A percentile compares a stretch with the other conserved stretches of the same genome.
These are phyloP conservation scores for Laticauda laticaudata DNA, from an alignment of 2,113 vertebrate genomes.

Conservation along the genomic window DNA sequence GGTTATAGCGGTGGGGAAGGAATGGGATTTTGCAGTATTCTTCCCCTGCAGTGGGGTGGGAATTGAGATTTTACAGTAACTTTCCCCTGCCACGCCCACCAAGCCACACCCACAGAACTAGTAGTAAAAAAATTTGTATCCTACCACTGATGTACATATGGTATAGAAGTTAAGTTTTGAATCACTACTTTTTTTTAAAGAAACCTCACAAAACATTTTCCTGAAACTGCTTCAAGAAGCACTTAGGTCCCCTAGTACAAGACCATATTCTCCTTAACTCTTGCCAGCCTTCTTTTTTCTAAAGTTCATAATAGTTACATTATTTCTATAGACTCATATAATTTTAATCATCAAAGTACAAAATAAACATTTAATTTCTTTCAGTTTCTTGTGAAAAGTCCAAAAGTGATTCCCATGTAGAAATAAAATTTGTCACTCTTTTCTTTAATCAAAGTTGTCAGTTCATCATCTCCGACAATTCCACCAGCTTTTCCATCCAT, in stretches of 20 bases:
- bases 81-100: no score
- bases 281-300: neutral
- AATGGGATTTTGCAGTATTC: no score
- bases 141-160: neutral
- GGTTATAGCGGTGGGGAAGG: no score
- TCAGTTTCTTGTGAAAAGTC: neutral
- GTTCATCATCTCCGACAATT: neutral
- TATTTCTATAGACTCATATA: neutral
- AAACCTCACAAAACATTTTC: neutral
- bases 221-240: neutral
- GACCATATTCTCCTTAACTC: neutral
- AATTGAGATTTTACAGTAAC: no score
- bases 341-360: neutral
- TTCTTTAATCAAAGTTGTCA: neutral
- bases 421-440: neutral
- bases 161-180: neutral
- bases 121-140: no score
- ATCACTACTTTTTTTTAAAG: neutral
- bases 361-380: neutral
- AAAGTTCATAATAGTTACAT: neutral
- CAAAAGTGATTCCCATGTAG: neutral
- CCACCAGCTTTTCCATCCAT: neutral
- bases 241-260: neutral
- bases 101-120: no score
- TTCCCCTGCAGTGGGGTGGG: no score